Conservation (phyloP, 2,113 vertebrate genomes). For the Coreoperca whiteheadi region DNA sequence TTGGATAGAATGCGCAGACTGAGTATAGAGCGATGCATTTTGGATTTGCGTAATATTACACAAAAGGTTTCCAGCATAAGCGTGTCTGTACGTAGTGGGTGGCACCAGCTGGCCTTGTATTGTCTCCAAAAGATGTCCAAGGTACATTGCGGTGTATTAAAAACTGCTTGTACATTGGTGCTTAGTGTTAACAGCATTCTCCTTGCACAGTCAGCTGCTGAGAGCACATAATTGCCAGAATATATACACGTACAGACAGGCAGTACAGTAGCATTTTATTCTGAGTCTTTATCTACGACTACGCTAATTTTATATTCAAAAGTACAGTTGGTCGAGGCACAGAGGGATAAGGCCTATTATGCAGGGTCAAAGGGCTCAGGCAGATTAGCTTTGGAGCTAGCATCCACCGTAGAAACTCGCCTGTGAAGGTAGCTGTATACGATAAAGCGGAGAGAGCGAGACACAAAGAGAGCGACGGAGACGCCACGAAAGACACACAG, state of each 20-base stretch:
- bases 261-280: neutral
- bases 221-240: neutral
- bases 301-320: constrained; percentile 32
- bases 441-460: constrained; percentile 46
- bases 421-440: constrained; percentile 44
- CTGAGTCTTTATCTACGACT: constrained; percentile 28
- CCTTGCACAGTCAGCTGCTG: constrained; percentile 9
- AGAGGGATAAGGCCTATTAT: constrained; percentile 55
- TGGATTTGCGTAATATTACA: neutral
- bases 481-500: constrained; percentile 36
- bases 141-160: constrained; percentile 1
- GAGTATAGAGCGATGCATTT: neutral
- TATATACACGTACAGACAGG: neutral
- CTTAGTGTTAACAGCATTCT: neutral
- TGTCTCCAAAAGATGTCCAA: constrained; percentile 30
- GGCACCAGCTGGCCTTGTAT: constrained; percentile 26
- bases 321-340: constrained; percentile 1
- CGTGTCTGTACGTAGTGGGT: constrained; percentile 10
- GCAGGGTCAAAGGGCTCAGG: constrained; percentile 55
- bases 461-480: constrained; percentile 52
- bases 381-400: constrained; percentile 60
- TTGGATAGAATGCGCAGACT: neutral
- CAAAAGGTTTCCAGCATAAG: neutral
- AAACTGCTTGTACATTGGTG: neutral
- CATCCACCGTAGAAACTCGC: constrained; percentile 30